These are phyloP conservation scores for Caenorhabditis afra DNA, from an alignment of 2,888 invertebrate species.

Conservation along the genomic window DNA sequence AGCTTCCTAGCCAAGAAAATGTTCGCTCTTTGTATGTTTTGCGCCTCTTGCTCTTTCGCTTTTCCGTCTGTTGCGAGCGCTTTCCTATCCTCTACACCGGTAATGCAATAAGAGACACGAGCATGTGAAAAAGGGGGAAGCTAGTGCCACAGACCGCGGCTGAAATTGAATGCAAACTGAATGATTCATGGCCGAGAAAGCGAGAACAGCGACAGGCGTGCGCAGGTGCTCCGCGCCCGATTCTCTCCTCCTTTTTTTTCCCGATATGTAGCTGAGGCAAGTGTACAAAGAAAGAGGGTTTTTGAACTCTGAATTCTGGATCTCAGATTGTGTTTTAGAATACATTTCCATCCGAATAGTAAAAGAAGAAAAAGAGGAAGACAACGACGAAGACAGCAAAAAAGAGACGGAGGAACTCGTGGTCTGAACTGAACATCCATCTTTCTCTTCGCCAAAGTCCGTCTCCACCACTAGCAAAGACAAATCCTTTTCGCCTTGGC, in stretches of 20 bases:
- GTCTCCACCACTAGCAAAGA: neutral
- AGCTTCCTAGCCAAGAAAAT: conserved; percentile 22
- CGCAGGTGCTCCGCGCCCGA: conserved; percentile 20
- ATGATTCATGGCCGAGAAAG: conserved; percentile 43
- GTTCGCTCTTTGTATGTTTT: conserved; percentile 52
- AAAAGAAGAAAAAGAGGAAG: no score
- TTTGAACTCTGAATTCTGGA: conserved; percentile 9
- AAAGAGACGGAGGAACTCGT: neutral
- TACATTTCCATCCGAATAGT: no score
- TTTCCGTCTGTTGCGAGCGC: neutral
- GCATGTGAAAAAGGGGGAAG: conserved; percentile 11
- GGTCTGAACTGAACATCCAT: conserved; percentile 2
- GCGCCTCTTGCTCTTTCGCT: conserved; percentile 12
- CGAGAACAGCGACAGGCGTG: conserved; percentile 36
- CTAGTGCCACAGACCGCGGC: conserved; percentile 6
- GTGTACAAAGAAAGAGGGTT: neutral
- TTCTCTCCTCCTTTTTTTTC: neutral
- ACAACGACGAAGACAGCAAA: no score
- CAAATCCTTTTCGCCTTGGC: conserved; percentile 20
- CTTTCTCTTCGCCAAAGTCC: conserved; percentile 7
- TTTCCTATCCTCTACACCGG: neutral
- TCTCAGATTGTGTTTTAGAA: no score
- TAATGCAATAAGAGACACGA: conserved; percentile 25
- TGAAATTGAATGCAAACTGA: conserved; percentile 35
- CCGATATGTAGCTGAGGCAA: neutral